Base-by-base conservation (phyloP, 2,113 vertebrate species). In the Paracanthobrama guichenoti region DNA sequence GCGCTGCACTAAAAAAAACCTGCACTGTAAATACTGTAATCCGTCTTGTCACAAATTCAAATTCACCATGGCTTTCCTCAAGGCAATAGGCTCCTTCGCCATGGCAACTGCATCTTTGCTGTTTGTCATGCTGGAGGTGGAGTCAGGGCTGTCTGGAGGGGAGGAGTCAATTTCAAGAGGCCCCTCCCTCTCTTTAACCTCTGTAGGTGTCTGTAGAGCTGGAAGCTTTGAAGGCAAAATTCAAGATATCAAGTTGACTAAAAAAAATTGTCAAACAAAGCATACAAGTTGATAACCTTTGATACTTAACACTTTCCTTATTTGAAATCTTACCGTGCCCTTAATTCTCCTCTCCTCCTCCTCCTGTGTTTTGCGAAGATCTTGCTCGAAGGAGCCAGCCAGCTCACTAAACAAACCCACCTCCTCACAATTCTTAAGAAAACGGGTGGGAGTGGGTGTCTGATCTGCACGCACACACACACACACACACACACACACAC, bases 371-470 rank as follows among this genome's bases (percentile, higher is more conserved):
- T 96, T 98, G 92, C 95, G 95, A 91, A 99, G 97, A 89, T 99
- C 98, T 69, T 98, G 96, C 88, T 98, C 97, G 50, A 99, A 99
- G 87, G 98, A 98, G 81, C 93, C 97, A 79, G 96, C 97, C 84
- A 99, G 93, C 88, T 99, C 98, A 71, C 97, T 97, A 93, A 99
- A 99, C 62, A 99, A 95, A 39, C 98, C 98, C 77, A 99, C 98
- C 85, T 99, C 98, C 87, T 99, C 98, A 39, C 98, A 99, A 92
- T 99, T 99, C 94, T 98, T 99, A 89, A 99, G 89, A 93, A 99
- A 99, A 72, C 98, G 96, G 2, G 98, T 99, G 1, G 98, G 98
- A 88, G 98, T 99, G 28, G 98, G 98, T 4, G 98, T 99, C 91
- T 99, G 97, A 92, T 99, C 98, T 99, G 93, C 20, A 71, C 79